Conservation (phyloP, 1,140 invertebrate genomes). For the Euschistus heros region DNA sequence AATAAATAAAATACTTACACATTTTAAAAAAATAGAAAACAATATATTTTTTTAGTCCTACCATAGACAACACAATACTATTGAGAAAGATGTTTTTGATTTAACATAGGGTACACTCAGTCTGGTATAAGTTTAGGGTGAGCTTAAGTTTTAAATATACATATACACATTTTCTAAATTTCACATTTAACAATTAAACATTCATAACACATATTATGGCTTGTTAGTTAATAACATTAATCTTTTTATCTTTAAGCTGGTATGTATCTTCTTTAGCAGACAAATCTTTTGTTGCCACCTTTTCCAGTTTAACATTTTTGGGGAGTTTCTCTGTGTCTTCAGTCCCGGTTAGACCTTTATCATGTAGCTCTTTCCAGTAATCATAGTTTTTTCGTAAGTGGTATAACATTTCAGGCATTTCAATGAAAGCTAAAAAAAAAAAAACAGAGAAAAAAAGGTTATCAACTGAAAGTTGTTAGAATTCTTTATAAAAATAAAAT, state of each 20-base stretch:
- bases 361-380: conserved; percentile 67
- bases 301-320: not conserved
- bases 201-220: too few relatives aligned
- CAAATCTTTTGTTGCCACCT: not conserved
- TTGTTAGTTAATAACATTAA: not conserved
- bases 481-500: too few relatives aligned
- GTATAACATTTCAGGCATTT: conserved; percentile 78
- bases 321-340: conserved; percentile 14
- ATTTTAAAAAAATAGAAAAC: too few relatives aligned
- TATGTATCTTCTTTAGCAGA: not conserved
- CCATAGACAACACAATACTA: too few relatives aligned
- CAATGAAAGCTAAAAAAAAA: conserved; percentile 68
- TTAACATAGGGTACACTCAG: too few relatives aligned
- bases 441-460: conserved; percentile 27
- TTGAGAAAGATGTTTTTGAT: too few relatives aligned
- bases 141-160: too few relatives aligned
- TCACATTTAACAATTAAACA: too few relatives aligned
- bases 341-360: conserved; percentile 29
- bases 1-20: too few relatives aligned
- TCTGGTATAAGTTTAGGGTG: too few relatives aligned
- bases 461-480: conserved; percentile 3
- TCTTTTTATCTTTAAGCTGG: not conserved
- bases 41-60: too few relatives aligned
- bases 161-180: too few relatives aligned
- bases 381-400: conserved; percentile 78